Percentiles rank a stretch among this genome's conserved stretches.
Conservation (phyloP, 1,140 invertebrate species). For the Trissolcus basalis region DNA sequence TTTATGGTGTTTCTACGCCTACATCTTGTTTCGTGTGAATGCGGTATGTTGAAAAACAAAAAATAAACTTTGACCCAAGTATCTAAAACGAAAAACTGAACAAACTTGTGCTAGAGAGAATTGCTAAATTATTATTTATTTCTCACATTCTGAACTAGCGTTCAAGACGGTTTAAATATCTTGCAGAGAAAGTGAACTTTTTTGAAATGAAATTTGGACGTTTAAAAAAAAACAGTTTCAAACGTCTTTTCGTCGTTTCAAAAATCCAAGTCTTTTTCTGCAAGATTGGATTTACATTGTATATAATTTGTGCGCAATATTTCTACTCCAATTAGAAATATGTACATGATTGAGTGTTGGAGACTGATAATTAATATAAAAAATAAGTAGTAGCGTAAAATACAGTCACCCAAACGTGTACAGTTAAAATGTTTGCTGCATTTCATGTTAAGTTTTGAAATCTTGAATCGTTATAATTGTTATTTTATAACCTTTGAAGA, state of each 20-base stretch:
- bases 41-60: neutral
- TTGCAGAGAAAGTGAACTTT: no score
- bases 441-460: no score
- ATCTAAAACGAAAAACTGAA: slow-evolving; percentile 15
- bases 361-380: slow-evolving; percentile 58
- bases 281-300: slow-evolving; percentile 9
- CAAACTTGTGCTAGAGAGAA: slow-evolving; percentile 16
- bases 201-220: no score
- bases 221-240: no score
- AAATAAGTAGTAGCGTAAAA: slow-evolving; percentile 50
- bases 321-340: slow-evolving; percentile 36
- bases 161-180: slow-evolving; percentile 13
- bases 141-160: slow-evolving; percentile 3
- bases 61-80: slow-evolving; percentile 1
- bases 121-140: slow-evolving; percentile 19
- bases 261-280: no score
- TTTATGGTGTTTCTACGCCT: neutral
- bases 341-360: slow-evolving; percentile 56
- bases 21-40: neutral
- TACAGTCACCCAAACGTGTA: slow-evolving; percentile 31
- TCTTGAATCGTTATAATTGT: no score
- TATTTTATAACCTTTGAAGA: no score
- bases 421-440: slow-evolving; percentile 27
- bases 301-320: slow-evolving; percentile 42
- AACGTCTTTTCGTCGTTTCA: no score